A percentile compares a stretch with the other conserved stretches of the same genome.
Conservation (phyloP, 2,888 invertebrate species). For the Podotricha telesiphe region DNA sequence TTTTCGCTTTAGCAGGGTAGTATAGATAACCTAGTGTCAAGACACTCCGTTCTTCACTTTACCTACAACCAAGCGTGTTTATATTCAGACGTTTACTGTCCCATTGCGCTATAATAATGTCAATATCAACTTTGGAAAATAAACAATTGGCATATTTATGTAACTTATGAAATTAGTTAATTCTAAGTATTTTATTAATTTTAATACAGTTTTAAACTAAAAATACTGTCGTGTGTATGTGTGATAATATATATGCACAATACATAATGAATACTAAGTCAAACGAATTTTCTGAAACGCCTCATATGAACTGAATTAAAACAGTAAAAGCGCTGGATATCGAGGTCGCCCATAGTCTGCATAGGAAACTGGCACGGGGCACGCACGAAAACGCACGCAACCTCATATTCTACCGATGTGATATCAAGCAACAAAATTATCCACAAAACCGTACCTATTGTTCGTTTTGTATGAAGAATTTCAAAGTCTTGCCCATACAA, state of each 20-base stretch:
- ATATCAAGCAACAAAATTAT: slow-evolving; percentile 21
- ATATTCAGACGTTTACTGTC: no score
- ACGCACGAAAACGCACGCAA: slow-evolving; percentile 79
- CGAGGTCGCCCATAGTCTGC: slow-evolving; percentile 72
- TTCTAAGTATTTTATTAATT: neutral
- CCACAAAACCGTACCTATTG: slow-evolving; percentile 16
- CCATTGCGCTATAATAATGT: no score
- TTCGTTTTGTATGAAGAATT: slow-evolving; percentile 5
- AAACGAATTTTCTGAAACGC: slow-evolving; percentile 46
- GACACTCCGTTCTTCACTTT: no score
- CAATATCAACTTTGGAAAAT: no score
- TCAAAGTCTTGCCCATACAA: neutral
- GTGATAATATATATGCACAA: no score
- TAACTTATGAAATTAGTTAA: no score
- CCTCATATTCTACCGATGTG: slow-evolving; percentile 49
- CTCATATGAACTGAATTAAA: slow-evolving; percentile 74
- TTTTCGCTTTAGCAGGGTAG: no score
- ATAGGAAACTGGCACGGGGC: slow-evolving; percentile 73
- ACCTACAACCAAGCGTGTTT: no score
- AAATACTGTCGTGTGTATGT: neutral
- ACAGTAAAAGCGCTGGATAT: slow-evolving; percentile 74
- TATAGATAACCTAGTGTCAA: no score
- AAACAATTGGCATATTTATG: no score
- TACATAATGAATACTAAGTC: slow-evolving; percentile 10
- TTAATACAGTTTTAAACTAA: neutral